phyloP scores from a whole-genome alignment of 2,113 vertebrate species.

The Pelecanoides urinatrix region DNA sequence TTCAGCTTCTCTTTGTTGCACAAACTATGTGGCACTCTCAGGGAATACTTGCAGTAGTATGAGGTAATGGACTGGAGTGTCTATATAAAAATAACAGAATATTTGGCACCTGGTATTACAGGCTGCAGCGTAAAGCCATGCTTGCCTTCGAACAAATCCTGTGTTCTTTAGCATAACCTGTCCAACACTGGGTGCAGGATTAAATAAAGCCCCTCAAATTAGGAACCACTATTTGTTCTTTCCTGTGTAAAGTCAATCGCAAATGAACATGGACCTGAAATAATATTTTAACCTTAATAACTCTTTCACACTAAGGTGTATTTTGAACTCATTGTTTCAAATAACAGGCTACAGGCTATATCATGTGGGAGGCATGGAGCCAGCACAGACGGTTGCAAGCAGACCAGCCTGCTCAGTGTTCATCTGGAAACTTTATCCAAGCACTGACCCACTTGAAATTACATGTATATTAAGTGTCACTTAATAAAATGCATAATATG shows the following conservation, averaged over 20 bases:
- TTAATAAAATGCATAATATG: conserved; percentile 43
- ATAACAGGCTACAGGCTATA: not conserved
- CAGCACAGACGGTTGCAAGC: not conserved
- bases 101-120: not conserved
- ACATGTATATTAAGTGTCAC: not conserved
- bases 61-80: not conserved
- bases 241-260: not conserved
- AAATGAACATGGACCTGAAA: conserved; percentile 40
- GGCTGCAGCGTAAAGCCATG: not conserved
- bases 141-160: not conserved
- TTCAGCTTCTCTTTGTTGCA: conserved; percentile 48
- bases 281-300: not conserved
- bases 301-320: not conserved
- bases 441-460: not conserved
- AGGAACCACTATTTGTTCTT: not conserved
- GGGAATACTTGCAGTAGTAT: not conserved
- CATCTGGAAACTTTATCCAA: not conserved
- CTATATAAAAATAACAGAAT: not conserved
- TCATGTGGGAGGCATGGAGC: not conserved
- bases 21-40: not conserved
- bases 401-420: not conserved
- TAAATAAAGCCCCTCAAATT: not conserved
- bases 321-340: not conserved
- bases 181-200: not conserved
- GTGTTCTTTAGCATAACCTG: not conserved